A percentile compares a stretch with the other conserved stretches of the same genome.
These are phyloP conservation scores for Cyprinodon tularosa DNA, from an alignment of 2,113 vertebrate species.

Conservation along the genomic window DNA sequence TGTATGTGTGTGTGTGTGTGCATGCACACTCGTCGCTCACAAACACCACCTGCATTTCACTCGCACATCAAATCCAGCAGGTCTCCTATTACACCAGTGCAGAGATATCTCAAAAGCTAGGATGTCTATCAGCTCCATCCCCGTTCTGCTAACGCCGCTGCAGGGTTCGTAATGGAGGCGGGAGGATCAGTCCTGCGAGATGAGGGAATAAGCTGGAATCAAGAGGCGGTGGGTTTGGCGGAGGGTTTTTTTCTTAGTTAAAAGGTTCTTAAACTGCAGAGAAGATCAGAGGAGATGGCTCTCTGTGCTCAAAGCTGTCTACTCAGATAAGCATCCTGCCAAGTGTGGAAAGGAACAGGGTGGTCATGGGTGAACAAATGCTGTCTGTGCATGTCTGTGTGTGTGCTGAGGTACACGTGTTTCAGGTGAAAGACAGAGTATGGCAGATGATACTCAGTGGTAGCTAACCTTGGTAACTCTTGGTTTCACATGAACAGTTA, in stretches of 20 bases:
- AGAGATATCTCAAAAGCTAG: conserved; percentile 74
- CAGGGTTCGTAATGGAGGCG: conserved; percentile 69
- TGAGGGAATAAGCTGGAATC: conserved; percentile 72
- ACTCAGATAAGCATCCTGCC: conserved; percentile 75
- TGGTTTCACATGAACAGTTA: background rate
- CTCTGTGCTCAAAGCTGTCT: conserved; percentile 70
- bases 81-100: conserved; percentile 71
- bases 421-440: conserved; percentile 43
- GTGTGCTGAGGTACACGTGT: conserved; percentile 47
- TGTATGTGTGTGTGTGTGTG: conserved; percentile 6
- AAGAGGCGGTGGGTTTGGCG: conserved; percentile 67
- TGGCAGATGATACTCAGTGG: conserved; percentile 23
- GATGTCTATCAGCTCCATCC: conserved; percentile 67
- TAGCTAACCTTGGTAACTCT: background rate
- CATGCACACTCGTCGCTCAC: background rate
- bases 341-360: conserved; percentile 60
- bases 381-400: conserved; percentile 37
- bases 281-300: conserved; percentile 76
- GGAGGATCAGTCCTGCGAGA: conserved; percentile 74
- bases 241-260: conserved; percentile 74
- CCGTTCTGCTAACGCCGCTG: conserved; percentile 69
- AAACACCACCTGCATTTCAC: conserved; percentile 65
- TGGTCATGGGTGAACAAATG: conserved; percentile 68
- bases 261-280: conserved; percentile 79
- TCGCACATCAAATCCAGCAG: conserved; percentile 73